Percentiles rank a stretch among this genome's conserved stretches.
phyloP scores from a whole-genome alignment of 2,113 vertebrate species.

The Tyrannus savana region DNA sequence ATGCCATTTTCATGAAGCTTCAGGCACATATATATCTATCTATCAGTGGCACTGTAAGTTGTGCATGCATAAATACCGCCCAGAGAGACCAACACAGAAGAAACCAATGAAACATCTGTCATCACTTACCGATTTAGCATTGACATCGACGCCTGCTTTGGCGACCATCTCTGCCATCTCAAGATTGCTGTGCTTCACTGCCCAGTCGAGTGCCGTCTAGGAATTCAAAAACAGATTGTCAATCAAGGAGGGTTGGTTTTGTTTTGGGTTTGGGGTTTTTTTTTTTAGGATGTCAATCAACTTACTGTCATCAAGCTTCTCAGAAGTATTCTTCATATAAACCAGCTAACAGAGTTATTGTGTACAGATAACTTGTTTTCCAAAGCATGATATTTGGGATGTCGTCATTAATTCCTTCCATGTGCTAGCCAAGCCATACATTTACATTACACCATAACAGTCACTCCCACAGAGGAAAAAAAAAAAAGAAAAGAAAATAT shows the following conservation, averaged over 20 bases:
- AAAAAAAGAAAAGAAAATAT: constrained; percentile 12
- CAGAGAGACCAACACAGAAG: constrained; percentile 57
- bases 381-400: constrained; percentile 11
- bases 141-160: constrained; percentile 79
- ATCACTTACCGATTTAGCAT: constrained; percentile 80
- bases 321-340: constrained; percentile 25
- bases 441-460: constrained; percentile 20
- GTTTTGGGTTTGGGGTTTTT: neutral
- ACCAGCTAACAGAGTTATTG: constrained; percentile 38
- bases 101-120: constrained; percentile 74
- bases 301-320: constrained; percentile 55
- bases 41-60: constrained; percentile 14
- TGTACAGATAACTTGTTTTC: constrained; percentile 21
- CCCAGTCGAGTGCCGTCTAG: constrained; percentile 79
- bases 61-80: constrained; percentile 72
- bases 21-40: neutral
- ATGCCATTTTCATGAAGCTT: constrained; percentile 14
- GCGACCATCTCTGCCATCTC: constrained; percentile 77
- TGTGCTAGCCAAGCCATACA: neutral
- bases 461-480: neutral
- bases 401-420: constrained; percentile 8
- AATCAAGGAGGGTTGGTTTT: constrained; percentile 56
- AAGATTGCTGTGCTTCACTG: constrained; percentile 66
- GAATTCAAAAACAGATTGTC: constrained; percentile 67
- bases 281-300: constrained; percentile 56